Evolutionary conservation across 1,140 invertebrate genomes (phyloP).

Genomic region (Drosophila sproati): DNA sequence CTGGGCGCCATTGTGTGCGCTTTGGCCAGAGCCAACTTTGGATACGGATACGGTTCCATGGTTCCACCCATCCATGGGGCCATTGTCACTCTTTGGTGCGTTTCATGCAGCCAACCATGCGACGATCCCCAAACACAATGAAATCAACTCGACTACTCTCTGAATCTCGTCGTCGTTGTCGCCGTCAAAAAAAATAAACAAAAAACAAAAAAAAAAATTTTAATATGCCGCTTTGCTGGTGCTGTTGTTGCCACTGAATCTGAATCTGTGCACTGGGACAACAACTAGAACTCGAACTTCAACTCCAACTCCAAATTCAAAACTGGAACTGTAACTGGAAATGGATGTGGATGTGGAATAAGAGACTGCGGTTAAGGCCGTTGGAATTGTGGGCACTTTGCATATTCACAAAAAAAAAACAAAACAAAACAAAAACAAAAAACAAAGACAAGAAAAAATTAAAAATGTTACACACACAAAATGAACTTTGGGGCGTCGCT

Average conservation of each 20-base stretch:
- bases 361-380: neutral
- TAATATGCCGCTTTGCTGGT: constrained; percentile 23
- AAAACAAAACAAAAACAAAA: no score
- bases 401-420: constrained; percentile 26
- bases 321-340: constrained; percentile 19
- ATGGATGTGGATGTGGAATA: neutral
- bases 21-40: constrained; percentile 42
- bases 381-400: constrained; percentile 17
- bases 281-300: constrained; percentile 2
- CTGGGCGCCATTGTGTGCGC: constrained; percentile 49
- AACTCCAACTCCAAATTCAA: constrained; percentile 1
- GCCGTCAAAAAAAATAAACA: no score
- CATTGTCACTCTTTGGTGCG: constrained; percentile 59
- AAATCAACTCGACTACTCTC: constrained; percentile 3
- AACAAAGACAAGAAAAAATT: constrained; percentile 11
- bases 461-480: neutral
- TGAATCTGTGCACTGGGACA: neutral
- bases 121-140: constrained; percentile 28
- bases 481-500: constrained; percentile 25
- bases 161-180: constrained; percentile 8
- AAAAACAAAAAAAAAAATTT: constrained; percentile 3
- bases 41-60: constrained; percentile 48
- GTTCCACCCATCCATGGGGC: constrained; percentile 36
- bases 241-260: neutral
- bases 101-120: constrained; percentile 57